Evolutionary conservation across 2,888 invertebrate species (phyloP), one percentile per base, ranked within the genome.

Genomic region (Machimus atricapillus): DNA sequence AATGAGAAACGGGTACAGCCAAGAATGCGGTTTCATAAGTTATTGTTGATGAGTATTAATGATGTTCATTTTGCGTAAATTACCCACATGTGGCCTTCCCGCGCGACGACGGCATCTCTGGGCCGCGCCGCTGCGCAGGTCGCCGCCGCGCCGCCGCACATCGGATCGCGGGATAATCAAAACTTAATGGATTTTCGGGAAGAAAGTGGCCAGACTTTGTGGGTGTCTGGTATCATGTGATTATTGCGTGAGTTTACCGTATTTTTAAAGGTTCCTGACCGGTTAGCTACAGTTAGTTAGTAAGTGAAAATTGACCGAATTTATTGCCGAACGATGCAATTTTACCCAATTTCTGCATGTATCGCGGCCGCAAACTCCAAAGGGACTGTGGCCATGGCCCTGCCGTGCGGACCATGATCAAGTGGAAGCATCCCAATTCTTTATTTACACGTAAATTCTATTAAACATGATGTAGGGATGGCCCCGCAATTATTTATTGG

Each of bases 1-100:
- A 73, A 86, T 86, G 86, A 86, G 79, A 81, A 79, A 77, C 81
- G 86, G 73, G 86, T 73, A 82, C 56, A 87, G 76, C 83, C 19
- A 83, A 83, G 83, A 83, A 83, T 83, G 83, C 52, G 83, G 83
- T 66, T 87, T 87, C 85, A 87, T 87, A 87, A 78, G 87, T 85
- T 87, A 87, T 87, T 87, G 85, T 85, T 87, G 87, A 87, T 87
- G 87, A 87, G 87, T 87, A 87, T 87, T 87, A 87, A 87, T 87
- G 87, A 87, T 87, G 85, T 87, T 85, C 87, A 87, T 87, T 87
- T 85, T 87, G 83, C 83, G 83, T 83, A 83, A 83, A 83, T 83
- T 83, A 83, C 40, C 66, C 66, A 83, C 66, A 83, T 83, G 73
- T 66, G 66, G 66, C 40, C 66, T 83, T 66, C 46, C 81, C 66